These are phyloP conservation scores for Phoenoteleia sp. DNA, from an alignment of 2,888 invertebrate species.

Conservation along the genomic window DNA sequence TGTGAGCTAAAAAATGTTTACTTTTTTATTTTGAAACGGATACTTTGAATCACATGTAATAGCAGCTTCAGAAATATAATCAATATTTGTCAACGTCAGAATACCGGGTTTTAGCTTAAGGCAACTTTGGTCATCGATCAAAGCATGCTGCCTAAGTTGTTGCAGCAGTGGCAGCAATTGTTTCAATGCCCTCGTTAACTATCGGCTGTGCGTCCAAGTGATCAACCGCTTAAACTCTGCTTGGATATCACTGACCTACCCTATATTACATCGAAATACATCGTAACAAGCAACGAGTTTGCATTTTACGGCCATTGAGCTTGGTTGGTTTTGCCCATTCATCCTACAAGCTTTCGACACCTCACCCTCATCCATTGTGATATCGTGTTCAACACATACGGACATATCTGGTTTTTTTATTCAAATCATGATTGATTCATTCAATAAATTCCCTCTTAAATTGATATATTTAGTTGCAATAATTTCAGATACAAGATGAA, in stretches of 20 bases:
- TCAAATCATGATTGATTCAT: constrained; percentile 16
- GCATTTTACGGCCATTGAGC: constrained; percentile 65
- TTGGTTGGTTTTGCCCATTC: constrained; percentile 59
- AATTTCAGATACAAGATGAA: too few relatives aligned
- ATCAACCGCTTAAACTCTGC: constrained; percentile 80
- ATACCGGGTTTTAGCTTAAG: neutral
- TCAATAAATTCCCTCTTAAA: neutral
- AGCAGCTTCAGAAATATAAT: neutral
- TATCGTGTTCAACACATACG: constrained; percentile 42
- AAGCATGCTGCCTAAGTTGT: constrained; percentile 8
- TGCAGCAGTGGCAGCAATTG: constrained; percentile 23
- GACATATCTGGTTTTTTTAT: constrained; percentile 21
- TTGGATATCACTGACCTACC: constrained; percentile 63
- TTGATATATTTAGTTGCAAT: too few relatives aligned
- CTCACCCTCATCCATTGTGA: constrained; percentile 47
- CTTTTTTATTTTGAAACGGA: neutral
- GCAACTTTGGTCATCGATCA: constrained; percentile 32
- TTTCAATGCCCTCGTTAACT: constrained; percentile 38
- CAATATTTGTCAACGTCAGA: constrained; percentile 1
- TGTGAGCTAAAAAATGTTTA: neutral
- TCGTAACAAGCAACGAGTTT: constrained; percentile 51
- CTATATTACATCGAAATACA: constrained; percentile 54
- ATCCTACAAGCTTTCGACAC: constrained; percentile 58
- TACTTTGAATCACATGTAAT: neutral
- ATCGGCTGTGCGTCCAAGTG: constrained; percentile 70